Base-by-base conservation (phyloP, 2,888 invertebrate genomes). In the Patella depressa region DNA sequence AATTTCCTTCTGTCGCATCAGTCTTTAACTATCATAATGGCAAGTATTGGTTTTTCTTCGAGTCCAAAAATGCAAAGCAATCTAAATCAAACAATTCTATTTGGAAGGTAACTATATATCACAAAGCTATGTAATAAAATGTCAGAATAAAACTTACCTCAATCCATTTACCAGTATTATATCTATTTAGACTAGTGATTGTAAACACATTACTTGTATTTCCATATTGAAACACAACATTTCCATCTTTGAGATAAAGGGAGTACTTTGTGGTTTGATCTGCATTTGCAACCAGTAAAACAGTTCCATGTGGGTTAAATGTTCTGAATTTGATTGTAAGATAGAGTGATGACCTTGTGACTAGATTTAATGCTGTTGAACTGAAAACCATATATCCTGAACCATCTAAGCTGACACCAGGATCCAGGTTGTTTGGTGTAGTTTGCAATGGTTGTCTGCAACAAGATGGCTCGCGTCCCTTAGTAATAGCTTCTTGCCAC, bases 121-220 rank as follows among this genome's bases (percentile, higher is more conserved):
- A 45, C 45, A 9, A 45, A 9, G 1, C 9, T 9, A 45, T 9
- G 7, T 7, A 45, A 45, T 45, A 9, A 45, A 7, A 45, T 45
- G 7, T 45, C 34, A 53, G 19, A 69, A 12, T 19, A 65, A 71
- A 19, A 72, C 78, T 74, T 53, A 84, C 84, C 81, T 82, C 78
- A 57, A 80, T 80, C 86, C 86, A 86, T 12, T 80, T 24, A 3
- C 86, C 86, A 70, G 79, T 80, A 72, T 81, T 81, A 79, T 84
- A 85, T 12, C 74, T 76, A 29, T 78, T 78, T 29, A 65, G 76
- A 34, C 73, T 76, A 24, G 34, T 14, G 11, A 76, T 12, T n/a
- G 55, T 17, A 19, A 70, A 57, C 53, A 45, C 17, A 17, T n/a
- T 29, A 70, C 72, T 70, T 14, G 53, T 24, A 53, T 78, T 29